These are phyloP conservation scores for Pachyseris speciosa DNA, from an alignment of 64 coral and sea anemone genomes.

Conservation along the genomic window DNA sequence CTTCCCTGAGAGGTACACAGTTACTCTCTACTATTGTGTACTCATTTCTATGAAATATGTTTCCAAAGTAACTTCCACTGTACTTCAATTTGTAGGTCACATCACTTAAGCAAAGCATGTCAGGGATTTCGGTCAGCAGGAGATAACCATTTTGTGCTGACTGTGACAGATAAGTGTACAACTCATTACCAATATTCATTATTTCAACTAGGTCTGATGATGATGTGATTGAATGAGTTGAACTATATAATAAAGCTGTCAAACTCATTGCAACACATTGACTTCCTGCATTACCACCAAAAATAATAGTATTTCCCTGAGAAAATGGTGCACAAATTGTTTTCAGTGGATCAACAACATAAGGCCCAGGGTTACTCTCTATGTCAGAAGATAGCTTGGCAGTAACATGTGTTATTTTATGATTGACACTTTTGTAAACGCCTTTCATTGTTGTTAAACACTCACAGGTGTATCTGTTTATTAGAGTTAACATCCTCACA, in stretches of 20 bases:
- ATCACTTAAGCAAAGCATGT: background rate
- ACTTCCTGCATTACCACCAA: constrained; percentile 45
- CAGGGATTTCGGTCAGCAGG: constrained; percentile 40
- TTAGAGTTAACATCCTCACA: no score
- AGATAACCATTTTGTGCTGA: constrained; percentile 1
- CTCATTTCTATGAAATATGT: no score
- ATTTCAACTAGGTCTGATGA: constrained; percentile 34
- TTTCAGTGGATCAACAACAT: background rate
- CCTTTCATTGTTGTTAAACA: no score
- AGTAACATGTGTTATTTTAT: no score
- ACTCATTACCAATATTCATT: constrained; percentile 63
- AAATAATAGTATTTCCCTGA: constrained; percentile 38
- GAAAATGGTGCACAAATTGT: constrained; percentile 1
- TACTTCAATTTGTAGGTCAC: background rate
- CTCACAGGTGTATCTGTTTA: no score
- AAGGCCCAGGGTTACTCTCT: no score
- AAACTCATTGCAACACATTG: constrained; percentile 67
- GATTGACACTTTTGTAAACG: no score
- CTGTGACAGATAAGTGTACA: constrained; percentile 41
- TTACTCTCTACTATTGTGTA: no score
- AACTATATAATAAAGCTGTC: constrained; percentile 32
- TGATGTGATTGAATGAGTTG: background rate
- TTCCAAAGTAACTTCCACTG: constrained; percentile 55
- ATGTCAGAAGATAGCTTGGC: no score
- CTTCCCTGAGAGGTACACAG: no score